Conservation (phyloP, 2,797 vertebrate genomes). For the Cheirogaleus major region DNA sequence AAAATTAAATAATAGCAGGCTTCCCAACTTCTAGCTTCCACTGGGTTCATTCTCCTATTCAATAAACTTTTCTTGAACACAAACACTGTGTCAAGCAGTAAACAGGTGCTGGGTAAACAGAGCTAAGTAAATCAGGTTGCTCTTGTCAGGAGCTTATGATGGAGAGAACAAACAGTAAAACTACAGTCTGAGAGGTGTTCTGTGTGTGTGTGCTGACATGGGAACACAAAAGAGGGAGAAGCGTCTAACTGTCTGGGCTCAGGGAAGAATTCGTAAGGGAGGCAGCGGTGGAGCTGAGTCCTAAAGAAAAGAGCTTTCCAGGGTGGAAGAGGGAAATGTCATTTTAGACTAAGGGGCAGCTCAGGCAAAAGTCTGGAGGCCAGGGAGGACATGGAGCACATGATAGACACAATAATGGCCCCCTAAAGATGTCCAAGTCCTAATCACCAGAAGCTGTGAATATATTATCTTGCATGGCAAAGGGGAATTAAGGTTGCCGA, state of each 20-base stretch:
- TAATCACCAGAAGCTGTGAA: background rate
- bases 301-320: background rate
- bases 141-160: background rate
- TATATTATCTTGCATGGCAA: background rate
- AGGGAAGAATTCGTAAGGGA: background rate
- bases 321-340: background rate
- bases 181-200: background rate
- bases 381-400: background rate
- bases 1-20: background rate
- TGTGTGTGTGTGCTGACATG: no score
- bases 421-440: background rate
- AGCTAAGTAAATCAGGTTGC: slow-evolving; percentile 18
- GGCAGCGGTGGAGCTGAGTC: background rate
- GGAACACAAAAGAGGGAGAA: background rate
- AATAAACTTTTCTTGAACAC: background rate
- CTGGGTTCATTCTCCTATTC: background rate
- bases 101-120: slow-evolving; percentile 26
- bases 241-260: background rate
- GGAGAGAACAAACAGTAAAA: slow-evolving; percentile 14
- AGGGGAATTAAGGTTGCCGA: background rate
- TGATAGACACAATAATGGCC: background rate
- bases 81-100: background rate
- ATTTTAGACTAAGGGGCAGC: background rate
- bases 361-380: background rate
- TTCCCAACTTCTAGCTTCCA: background rate